A percentile compares a stretch with the other conserved stretches of the same genome.
phyloP scores from a whole-genome alignment of 2,113 vertebrate genomes.

The Rafetus swinhoei region DNA sequence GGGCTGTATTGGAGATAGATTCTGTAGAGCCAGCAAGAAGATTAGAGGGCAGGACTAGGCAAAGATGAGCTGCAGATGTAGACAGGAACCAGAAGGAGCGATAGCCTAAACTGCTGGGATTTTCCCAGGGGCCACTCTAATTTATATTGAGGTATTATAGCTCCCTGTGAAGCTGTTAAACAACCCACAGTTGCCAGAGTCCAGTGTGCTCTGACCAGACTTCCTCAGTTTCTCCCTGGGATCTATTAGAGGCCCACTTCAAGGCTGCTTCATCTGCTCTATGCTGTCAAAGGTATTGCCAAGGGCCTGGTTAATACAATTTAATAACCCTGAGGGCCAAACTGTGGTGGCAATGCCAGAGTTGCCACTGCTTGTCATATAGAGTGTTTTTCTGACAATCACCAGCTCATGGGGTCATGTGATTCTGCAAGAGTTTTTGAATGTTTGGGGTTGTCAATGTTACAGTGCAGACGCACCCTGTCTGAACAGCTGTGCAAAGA shows the following conservation, averaged over 20 bases:
- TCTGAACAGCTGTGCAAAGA: background rate
- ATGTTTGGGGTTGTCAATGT: background rate
- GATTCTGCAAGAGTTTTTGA: background rate
- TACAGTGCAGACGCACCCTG: background rate
- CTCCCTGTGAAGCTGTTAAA: background rate
- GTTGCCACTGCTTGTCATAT: background rate
- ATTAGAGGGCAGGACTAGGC: background rate
- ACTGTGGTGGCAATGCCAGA: background rate
- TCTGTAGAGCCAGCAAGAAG: background rate
- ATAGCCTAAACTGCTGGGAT: background rate
- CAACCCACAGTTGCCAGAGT: background rate
- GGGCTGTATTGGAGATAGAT: background rate
- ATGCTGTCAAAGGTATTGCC: rapidly evolving
- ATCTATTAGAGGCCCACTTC: rapidly evolving
- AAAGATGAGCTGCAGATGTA: background rate
- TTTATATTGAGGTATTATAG: too few species aligned
- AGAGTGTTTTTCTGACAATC: background rate
- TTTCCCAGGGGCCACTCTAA: background rate
- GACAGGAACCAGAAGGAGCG: background rate
- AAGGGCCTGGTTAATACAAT: background rate
- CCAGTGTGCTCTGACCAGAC: background rate
- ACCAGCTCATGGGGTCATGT: background rate
- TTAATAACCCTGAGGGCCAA: background rate
- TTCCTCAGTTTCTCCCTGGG: background rate
- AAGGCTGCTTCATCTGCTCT: background rate